Base-by-base conservation (phyloP, 2,888 invertebrate species). In the Melipona bicolor region DNA sequence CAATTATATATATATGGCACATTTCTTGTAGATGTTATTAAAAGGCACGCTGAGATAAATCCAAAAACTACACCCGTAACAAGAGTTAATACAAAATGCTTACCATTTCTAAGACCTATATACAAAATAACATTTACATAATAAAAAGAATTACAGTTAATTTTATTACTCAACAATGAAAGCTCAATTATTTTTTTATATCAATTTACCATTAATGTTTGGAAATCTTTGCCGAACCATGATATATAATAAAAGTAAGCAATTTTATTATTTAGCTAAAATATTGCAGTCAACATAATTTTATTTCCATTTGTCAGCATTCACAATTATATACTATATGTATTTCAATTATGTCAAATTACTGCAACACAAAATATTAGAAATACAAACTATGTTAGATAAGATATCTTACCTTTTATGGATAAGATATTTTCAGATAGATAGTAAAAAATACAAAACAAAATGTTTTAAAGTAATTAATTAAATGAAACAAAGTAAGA, bases 11-110 rank as follows among this genome's bases (percentile, higher is more conserved):
- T 95, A 83, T 95, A 95, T 88, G 95, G 94, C 84, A 95, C 92
- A 92, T 95, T 95, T 94, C 95, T 95, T 88, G 95, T 94, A 68
- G 96, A 95, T 89, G 96, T 96, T 93, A 97, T 95, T 89, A 97
- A 95, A 89, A 97, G 95, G 94, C 97, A 97, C 84, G 97, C 97
- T 92, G 97, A 96, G 93, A 96, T 96, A 95, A 97, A 97, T 91
- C 97, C 97, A 91, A 97, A 96, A 9, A 97, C 95, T 92, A 97
- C 96, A 88, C 97, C 97, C 90, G 96, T 95, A 92, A 96, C 95
- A 92, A 97, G 95, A 83, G 97, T 97, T 93, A 97, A 94, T 92
- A 97, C 95, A 95, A 97, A 97, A 88, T 96, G 96, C 83, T 96
- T 96, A 90, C 97, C 97, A 54, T 92, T 92, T 83, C 94, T 92